phyloP scores from a whole-genome alignment of 2,888 invertebrate species.

The Erebia palarica region DNA sequence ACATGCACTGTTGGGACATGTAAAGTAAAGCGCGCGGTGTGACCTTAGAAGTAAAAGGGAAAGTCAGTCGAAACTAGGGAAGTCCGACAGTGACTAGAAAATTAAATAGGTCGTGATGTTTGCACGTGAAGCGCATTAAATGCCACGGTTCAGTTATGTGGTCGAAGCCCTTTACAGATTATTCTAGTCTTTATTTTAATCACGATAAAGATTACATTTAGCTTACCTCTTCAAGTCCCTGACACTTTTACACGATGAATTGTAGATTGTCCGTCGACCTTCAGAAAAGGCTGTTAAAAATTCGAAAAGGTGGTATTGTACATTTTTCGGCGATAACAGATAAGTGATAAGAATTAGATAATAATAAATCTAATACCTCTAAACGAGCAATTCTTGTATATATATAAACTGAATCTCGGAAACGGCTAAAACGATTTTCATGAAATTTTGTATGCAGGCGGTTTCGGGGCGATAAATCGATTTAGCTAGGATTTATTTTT shows the following conservation, averaged over 20 bases:
- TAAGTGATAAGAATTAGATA: too few relatives aligned
- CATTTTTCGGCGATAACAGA: too few relatives aligned
- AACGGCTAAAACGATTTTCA: too few relatives aligned
- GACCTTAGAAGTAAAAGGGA: constrained; percentile 46
- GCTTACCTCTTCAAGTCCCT: not conserved
- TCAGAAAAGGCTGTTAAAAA: not conserved
- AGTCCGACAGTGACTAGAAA: constrained; percentile 52
- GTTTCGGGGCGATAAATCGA: too few relatives aligned
- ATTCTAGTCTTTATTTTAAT: constrained; percentile 19
- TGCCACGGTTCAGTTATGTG: constrained; percentile 39
- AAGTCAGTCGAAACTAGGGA: constrained; percentile 53
- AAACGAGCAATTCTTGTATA: too few relatives aligned
- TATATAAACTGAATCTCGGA: too few relatives aligned
- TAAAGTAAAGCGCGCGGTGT: constrained; percentile 34
- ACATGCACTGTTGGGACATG: constrained; percentile 27
- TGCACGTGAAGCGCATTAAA: constrained; percentile 43
- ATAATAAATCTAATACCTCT: too few relatives aligned
- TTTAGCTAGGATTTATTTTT: too few relatives aligned
- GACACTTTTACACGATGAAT: not conserved
- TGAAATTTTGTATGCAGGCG: too few relatives aligned
- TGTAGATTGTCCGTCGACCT: not conserved
- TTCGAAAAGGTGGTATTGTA: not conserved
- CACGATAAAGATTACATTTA: constrained; percentile 11
- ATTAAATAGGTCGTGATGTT: constrained; percentile 47
- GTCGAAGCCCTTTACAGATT: constrained; percentile 19